Conservation (phyloP, 2,888 invertebrate species). For the Myathropa florea region DNA sequence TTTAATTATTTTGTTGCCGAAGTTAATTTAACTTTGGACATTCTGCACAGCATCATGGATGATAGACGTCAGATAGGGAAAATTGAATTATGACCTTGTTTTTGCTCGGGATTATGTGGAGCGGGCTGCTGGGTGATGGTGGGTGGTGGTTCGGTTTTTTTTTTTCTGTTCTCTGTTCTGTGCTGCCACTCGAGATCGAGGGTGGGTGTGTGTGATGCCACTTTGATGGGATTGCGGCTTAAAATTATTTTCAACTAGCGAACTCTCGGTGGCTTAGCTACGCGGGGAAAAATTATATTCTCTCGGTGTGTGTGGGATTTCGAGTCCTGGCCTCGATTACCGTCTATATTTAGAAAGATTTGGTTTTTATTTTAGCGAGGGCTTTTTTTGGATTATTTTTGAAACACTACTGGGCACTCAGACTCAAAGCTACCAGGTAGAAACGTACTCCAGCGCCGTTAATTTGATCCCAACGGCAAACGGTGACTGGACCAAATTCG, state of each 20-base stretch:
- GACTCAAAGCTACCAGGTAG: no score
- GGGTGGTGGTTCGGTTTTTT: not conserved
- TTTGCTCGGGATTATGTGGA: slow-evolving; percentile 52
- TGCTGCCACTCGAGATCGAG: not conserved
- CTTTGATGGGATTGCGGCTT: slow-evolving; percentile 4
- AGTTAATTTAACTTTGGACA: slow-evolving; percentile 71
- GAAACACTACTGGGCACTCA: no score
- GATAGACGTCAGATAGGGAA: slow-evolving; percentile 65
- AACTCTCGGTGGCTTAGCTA: no score
- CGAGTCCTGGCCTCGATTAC: no score
- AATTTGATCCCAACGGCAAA: no score
- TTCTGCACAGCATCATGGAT: slow-evolving; percentile 62
- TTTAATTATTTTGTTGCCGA: slow-evolving; percentile 71
- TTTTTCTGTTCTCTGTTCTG: not conserved
- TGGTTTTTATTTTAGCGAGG: no score
- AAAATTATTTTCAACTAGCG: not conserved
- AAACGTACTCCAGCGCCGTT: no score
- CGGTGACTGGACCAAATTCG: no score
- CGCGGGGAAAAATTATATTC: no score
- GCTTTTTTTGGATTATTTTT: no score
- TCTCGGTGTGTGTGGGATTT: no score
- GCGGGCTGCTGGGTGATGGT: not conserved
- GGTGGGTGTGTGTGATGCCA: slow-evolving; percentile 47
- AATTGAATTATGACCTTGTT: slow-evolving; percentile 70
- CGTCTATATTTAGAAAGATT: no score